These are phyloP conservation scores for Drosophila helvetica DNA, from an alignment of 2,888 invertebrate species.

Conservation along the genomic window DNA sequence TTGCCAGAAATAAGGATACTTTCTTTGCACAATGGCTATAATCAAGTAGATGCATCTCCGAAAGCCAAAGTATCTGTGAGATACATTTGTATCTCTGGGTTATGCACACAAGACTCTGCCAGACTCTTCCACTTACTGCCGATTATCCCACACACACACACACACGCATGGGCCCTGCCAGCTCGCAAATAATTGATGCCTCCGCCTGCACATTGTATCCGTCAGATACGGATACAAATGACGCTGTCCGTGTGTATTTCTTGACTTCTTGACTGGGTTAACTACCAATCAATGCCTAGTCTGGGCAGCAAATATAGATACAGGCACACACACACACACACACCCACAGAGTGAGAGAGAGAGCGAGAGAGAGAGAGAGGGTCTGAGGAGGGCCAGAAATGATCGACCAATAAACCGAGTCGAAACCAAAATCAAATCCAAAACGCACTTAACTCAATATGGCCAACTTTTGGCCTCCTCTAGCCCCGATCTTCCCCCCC, in stretches of 20 bases:
- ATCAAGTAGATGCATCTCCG: too few relatives aligned
- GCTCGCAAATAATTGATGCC: background rate
- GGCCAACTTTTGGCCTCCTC: constrained; percentile 25
- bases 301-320: background rate
- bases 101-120: background rate
- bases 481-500: too few relatives aligned
- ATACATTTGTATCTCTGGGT: background rate
- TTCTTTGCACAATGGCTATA: too few relatives aligned
- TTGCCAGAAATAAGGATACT: background rate
- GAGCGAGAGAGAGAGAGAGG: constrained; percentile 4
- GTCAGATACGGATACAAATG: background rate
- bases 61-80: background rate
- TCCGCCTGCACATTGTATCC: background rate
- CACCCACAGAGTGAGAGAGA: constrained; percentile 1
- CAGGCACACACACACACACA: constrained; percentile 10
- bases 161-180: background rate
- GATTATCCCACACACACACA: background rate
- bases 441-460: constrained; percentile 51
- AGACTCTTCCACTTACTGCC: background rate
- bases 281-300: constrained; percentile 37
- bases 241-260: background rate
- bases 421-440: constrained; percentile 39
- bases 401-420: constrained; percentile 6
- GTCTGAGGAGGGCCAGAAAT: background rate
- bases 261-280: constrained; percentile 36